Base-by-base conservation (phyloP, 2,888 invertebrate species). In the Biston betularia region DNA sequence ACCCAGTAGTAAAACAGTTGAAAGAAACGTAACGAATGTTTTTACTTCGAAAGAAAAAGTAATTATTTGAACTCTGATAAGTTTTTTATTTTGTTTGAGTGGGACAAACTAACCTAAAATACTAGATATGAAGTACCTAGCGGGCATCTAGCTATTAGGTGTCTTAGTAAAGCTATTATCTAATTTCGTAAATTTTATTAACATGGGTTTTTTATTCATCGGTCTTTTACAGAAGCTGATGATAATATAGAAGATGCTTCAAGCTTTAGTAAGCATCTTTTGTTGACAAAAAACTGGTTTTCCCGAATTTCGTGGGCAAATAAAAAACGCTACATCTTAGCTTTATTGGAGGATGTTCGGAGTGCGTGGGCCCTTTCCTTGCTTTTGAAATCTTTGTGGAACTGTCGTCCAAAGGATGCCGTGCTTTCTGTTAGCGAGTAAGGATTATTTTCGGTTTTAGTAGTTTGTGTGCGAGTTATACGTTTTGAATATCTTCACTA, bases 331-430 rank as follows among this genome's bases (percentile, higher is more conserved):
- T 92, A 85, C 67, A 38, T 90, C 1, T 55, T 90, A 4, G 82
- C 84, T 1, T 74, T 93, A 14, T 58, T 93, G 40, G 79, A 85
- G 24, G 87, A 89, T 14, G 78, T 91, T 0, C 75, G 76, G 0
- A 89, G 88, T 58, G 85, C 84, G 0, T 90, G 89, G 89, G 72
- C 90, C 0, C 70, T 93, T 0, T 90, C 91, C 0, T 69, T 89
- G n/a, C 72, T 93, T 0, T 78, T 93, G n/a, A 92, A 92, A 63
- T 87, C 89, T 1, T 83, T 91, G 59, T 93, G 93, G 93, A 92
- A 88, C 65, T 89, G 89, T 67, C 82, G 87, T 0, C 86, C 88
- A 0, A 93, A 92, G 69, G 93, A 93, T 72, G 85, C 91, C 11
- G 83, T 92, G 0, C 63, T 86, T 34, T 92, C 92, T 48, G 73